A percentile compares a stretch with the other conserved stretches of the same genome.
Evolutionary conservation across 2,113 vertebrate species (phyloP).

Genomic region (Clarias gariepinus): DNA sequence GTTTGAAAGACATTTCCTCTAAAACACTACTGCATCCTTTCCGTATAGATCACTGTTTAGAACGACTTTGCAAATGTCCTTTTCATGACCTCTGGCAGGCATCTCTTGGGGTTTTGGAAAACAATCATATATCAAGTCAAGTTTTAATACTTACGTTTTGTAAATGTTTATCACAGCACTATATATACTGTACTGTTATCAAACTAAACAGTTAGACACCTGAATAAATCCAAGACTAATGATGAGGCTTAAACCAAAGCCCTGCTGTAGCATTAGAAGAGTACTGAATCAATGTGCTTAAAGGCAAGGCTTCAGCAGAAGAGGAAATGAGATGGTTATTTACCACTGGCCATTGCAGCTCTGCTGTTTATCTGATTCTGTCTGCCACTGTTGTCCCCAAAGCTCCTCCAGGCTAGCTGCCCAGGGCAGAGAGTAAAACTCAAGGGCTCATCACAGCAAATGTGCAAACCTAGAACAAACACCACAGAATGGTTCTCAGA

Average conservation of each 20-base stretch:
- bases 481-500: neutral
- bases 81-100: neutral
- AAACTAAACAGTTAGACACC: neutral
- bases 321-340: slow-evolving; percentile 12
- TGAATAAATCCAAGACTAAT: neutral
- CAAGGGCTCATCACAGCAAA: slow-evolving; percentile 64
- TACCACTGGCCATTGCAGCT: slow-evolving; percentile 88
- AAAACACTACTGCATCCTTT: neutral
- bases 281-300: neutral
- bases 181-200: neutral
- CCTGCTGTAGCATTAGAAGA: neutral
- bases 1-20: neutral
- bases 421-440: slow-evolving; percentile 27
- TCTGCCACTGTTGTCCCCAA: slow-evolving; percentile 63
- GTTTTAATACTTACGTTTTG: neutral
- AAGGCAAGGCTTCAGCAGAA: neutral
- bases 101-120: neutral
- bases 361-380: slow-evolving; percentile 62
- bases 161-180: neutral
- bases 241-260: slow-evolving; percentile 5
- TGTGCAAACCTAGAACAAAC: slow-evolving; percentile 66
- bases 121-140: neutral
- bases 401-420: slow-evolving; percentile 62
- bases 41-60: neutral
- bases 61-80: neutral